These are phyloP conservation scores for Microchirus variegatus DNA, from an alignment of 2,797 vertebrate species.

Conservation along the genomic window DNA sequence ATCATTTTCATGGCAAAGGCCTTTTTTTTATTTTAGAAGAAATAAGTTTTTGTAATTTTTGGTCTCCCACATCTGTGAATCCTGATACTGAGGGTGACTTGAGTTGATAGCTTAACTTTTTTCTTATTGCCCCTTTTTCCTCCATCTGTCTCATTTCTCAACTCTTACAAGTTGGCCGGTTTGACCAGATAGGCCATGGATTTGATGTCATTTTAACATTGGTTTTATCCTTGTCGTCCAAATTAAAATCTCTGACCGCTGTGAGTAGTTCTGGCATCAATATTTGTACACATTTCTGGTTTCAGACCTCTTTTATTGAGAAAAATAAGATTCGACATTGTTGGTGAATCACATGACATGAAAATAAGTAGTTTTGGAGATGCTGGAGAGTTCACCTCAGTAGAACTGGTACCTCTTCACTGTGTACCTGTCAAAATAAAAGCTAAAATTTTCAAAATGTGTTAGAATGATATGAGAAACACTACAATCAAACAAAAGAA, in stretches of 20 bases:
- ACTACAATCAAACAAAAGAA: too few relatives aligned
- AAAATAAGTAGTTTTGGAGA: too few relatives aligned
- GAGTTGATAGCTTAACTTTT: constrained; percentile 69
- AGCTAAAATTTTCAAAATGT: too few relatives aligned
- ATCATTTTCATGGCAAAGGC: constrained; percentile 81
- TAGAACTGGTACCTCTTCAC: too few relatives aligned
- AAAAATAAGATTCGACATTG: too few relatives aligned
- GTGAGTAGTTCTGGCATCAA: constrained; percentile 26
- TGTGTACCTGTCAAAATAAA: too few relatives aligned
- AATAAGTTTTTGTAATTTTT: constrained; percentile 79
- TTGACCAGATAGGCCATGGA: constrained; percentile 70
- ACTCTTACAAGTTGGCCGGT: constrained; percentile 73
- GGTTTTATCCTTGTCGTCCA: constrained; percentile 85
- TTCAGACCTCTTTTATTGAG: too few relatives aligned
- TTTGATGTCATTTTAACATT: constrained; percentile 85
- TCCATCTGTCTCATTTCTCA: constrained; percentile 68
- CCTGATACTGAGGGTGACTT: constrained; percentile 77
- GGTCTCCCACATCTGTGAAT: constrained; percentile 80
- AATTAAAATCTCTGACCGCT: constrained; percentile 89
- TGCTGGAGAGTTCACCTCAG: too few relatives aligned
- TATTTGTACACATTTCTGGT: too few relatives aligned
- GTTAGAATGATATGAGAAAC: too few relatives aligned
- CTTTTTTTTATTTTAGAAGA: constrained; percentile 75
- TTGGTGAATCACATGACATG: too few relatives aligned
- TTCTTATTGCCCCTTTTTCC: constrained; percentile 49